A percentile compares a stretch with the other conserved stretches of the same genome.
Conservation (phyloP, 1,140 invertebrate species). For the Orchesella cincta region DNA sequence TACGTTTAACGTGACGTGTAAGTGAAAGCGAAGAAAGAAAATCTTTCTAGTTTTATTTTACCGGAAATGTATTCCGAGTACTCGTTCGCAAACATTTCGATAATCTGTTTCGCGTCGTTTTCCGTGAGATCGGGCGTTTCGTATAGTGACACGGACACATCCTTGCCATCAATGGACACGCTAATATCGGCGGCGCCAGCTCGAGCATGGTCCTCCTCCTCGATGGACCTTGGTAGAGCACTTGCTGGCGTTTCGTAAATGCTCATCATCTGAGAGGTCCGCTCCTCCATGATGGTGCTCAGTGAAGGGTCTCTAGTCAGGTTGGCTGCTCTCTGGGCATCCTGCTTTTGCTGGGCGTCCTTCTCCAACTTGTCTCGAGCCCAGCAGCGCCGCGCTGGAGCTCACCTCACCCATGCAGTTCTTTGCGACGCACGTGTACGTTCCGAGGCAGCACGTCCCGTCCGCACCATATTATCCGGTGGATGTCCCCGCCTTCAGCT, state of each 20-base stretch:
- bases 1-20: too few relatives aligned
- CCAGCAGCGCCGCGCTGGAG: conserved; percentile 81
- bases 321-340: conserved; percentile 35
- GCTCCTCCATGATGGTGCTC: conserved; percentile 86
- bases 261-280: conserved; percentile 73
- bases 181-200: conserved; percentile 82
- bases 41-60: too few relatives aligned
- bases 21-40: too few relatives aligned
- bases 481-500: conserved; percentile 87
- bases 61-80: conserved; percentile 82
- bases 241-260: conserved; percentile 78
- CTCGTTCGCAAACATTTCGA: conserved; percentile 91
- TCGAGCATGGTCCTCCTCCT: conserved; percentile 68
- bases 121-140: conserved; percentile 86
- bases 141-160: conserved; percentile 86
- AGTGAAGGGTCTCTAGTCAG: conserved; percentile 75
- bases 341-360: conserved; percentile 19
- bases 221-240: conserved; percentile 64
- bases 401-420: conserved; percentile 81
- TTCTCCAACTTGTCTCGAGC: conserved; percentile 71
- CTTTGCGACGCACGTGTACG: conserved; percentile 87
- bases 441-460: conserved; percentile 85
- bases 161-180: conserved; percentile 86
- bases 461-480: conserved; percentile 82
- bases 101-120: conserved; percentile 83